phyloP scores from a whole-genome alignment of 2,888 invertebrate genomes.

The Glyphotaelius pellucidus region DNA sequence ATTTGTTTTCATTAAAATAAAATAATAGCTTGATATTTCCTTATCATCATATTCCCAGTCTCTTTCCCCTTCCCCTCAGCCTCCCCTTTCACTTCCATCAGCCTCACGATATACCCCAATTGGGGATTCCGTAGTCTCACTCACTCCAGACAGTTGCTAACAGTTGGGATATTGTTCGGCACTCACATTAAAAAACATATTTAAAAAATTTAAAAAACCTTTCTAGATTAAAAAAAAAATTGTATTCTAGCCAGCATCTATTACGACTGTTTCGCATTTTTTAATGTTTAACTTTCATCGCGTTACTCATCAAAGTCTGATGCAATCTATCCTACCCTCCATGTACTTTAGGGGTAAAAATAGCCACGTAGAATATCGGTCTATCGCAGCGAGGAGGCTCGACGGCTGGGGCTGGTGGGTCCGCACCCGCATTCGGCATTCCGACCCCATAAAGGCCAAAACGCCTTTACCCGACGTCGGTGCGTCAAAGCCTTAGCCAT shows the following conservation, averaged over 20 bases:
- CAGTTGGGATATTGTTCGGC: too few relatives aligned
- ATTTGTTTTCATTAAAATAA: too few relatives aligned
- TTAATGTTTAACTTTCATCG: not conserved
- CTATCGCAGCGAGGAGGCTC: not conserved
- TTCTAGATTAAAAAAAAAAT: not conserved
- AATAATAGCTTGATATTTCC: too few relatives aligned
- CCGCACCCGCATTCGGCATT: conserved; percentile 21
- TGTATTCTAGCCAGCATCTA: not conserved
- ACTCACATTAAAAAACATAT: too few relatives aligned
- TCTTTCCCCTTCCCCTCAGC: too few relatives aligned
- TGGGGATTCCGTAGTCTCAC: too few relatives aligned
- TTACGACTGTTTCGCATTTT: not conserved
- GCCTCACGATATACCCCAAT: too few relatives aligned
- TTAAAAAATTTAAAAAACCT: too few relatives aligned
- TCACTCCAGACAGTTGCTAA: too few relatives aligned
- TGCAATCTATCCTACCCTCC: not conserved
- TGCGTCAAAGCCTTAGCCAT: conserved; percentile 61
- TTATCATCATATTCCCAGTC: too few relatives aligned
- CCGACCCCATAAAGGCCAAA: conserved; percentile 4
- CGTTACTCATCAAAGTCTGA: not conserved
- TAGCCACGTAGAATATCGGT: not conserved
- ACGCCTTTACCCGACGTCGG: not conserved
- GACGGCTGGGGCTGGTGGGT: not conserved
- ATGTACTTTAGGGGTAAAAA: not conserved
- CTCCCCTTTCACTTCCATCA: too few relatives aligned